Base-by-base conservation (phyloP, 64 coral and sea anemone species). In the Actinia equina region DNA sequence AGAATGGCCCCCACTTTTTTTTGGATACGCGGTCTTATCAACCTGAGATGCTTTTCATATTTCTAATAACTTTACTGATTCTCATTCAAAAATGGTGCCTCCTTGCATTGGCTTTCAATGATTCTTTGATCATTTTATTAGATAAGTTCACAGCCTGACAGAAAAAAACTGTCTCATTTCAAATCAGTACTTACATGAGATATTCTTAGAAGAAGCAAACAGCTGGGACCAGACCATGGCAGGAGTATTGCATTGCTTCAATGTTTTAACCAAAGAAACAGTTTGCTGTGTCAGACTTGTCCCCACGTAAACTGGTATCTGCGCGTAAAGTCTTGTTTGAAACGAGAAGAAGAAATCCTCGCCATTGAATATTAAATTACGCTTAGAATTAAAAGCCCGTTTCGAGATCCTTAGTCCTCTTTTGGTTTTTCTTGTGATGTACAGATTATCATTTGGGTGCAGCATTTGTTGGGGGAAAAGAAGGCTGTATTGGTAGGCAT, bases 261-360 rank as follows among this genome's bases (percentile, higher is more conserved):
- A 27, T 74, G 25, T 18, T 15, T 82, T 82, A 13, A n/a, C 14
- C 45, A 82, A 82, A 14, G 44, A 82, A 12, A 82, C 80, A 20
- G 53, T 82, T 57, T 82, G 80, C 43, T 49, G 3, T 82, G 80
- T 49, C 12, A 7, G 18, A 12, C 44, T 49, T 13, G 17, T 16
- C 6, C 18, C 18, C 6, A 82, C 80, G 27, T 52, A 82, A 18
- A 82, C 43, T 27, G 80, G 44, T 52, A 82, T 51, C 20, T n/a
- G 44, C 19, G 16, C 23, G 5, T 82, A 8, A n/a, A 14, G 44
- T n/a, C 45, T 2, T 4, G 14, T 23, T 51, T 17, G 23, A 17
- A 45, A 57, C 19, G 80, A 82, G 44, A 82, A 82, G 80, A 82
- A 82, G 27, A 82, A 82, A 82, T 82, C 80, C 80, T 13, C 19